phyloP scores from a whole-genome alignment of 2,888 invertebrate genomes.

The Fragum whitleyi region DNA sequence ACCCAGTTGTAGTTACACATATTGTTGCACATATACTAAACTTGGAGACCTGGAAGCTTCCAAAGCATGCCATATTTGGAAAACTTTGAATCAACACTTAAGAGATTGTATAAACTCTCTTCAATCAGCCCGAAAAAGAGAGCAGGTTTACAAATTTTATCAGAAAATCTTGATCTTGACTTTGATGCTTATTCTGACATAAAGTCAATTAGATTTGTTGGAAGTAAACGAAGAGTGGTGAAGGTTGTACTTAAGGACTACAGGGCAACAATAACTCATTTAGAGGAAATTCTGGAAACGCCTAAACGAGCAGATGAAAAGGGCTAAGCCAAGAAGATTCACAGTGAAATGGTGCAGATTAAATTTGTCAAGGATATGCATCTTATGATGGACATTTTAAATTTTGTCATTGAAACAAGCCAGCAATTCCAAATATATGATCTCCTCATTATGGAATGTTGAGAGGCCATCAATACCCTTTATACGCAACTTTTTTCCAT shows the following conservation, averaged over 20 bases:
- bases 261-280: conserved; percentile 38
- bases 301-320: conserved; percentile 38
- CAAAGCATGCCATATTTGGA: conserved; percentile 34
- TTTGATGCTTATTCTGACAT: conserved; percentile 41
- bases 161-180: conserved; percentile 21
- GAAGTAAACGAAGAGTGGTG: conserved; percentile 35
- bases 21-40: conserved; percentile 48
- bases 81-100: conserved; percentile 39
- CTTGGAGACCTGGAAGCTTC: conserved; percentile 46
- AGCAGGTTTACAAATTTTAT: conserved; percentile 5
- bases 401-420: conserved; percentile 24
- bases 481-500: conserved; percentile 40
- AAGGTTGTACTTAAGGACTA: conserved; percentile 32
- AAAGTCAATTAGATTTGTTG: conserved; percentile 43
- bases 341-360: conserved; percentile 20
- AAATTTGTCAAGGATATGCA: conserved; percentile 52
- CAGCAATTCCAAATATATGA: conserved; percentile 38
- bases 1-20: conserved; percentile 41
- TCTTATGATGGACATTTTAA: conserved; percentile 42
- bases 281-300: conserved; percentile 34
- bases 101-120: conserved; percentile 41
- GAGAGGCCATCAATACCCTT: conserved; percentile 41
- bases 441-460: conserved; percentile 29
- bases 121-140: conserved; percentile 46
- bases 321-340: conserved; percentile 38